Percentiles rank a stretch among this genome's conserved stretches.
phyloP scores from a whole-genome alignment of 2,797 vertebrate species.

The Scleropages formosus region DNA sequence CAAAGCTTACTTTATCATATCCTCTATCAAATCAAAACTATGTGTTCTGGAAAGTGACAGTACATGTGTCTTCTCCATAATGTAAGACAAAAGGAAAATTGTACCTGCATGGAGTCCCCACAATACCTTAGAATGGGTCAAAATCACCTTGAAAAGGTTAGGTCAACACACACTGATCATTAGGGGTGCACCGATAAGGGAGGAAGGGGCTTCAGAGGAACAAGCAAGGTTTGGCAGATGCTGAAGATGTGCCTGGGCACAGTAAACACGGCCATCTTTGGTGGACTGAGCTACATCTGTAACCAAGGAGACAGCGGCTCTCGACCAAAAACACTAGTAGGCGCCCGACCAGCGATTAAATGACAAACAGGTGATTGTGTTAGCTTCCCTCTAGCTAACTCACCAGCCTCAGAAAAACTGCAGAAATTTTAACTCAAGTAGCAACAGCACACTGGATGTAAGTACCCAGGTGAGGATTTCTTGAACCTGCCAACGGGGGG shows the following conservation, averaged over 20 bases:
- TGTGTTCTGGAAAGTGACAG: conserved; percentile 34
- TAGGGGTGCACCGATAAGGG: conserved; percentile 33
- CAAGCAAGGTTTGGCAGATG: no score
- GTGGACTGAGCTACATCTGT: background rate
- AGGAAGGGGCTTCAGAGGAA: background rate
- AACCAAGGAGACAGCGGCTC: background rate
- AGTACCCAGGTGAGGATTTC: no score
- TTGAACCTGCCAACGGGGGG: no score
- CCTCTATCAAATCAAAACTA: conserved; percentile 27
- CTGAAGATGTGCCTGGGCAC: background rate
- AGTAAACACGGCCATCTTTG: background rate
- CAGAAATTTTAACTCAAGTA: no score
- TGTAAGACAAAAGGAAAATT: conserved; percentile 22
- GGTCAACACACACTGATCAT: conserved; percentile 15
- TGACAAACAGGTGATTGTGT: no score
- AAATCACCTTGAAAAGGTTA: conserved; percentile 30
- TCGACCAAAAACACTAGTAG: no score
- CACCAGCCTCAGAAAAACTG: no score
- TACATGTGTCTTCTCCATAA: conserved; percentile 19
- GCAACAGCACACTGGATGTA: no score
- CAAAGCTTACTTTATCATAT: conserved; percentile 31
- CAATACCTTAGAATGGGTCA: conserved; percentile 39
- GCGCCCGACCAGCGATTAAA: no score
- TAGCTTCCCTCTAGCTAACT: no score
- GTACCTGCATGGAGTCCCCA: conserved; percentile 45